phyloP scores from a whole-genome alignment of 2,888 invertebrate species.

The Netelia virgata region DNA sequence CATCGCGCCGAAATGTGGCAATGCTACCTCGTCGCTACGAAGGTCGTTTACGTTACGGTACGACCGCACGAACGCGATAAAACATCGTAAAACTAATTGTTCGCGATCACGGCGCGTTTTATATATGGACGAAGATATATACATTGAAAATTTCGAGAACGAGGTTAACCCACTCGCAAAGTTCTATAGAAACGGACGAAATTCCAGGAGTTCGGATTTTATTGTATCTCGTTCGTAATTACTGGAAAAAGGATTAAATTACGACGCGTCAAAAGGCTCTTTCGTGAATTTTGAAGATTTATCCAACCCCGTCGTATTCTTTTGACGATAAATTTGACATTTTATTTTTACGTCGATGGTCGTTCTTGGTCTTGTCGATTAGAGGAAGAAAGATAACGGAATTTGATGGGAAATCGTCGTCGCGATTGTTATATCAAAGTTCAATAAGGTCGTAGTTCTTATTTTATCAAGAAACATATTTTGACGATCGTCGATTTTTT shows the following conservation, averaged over 20 bases:
- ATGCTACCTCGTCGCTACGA: neutral
- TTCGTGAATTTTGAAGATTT: slow-evolving; percentile 41
- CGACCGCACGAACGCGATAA: slow-evolving; percentile 49
- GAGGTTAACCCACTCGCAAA: neutral
- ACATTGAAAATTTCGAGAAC: slow-evolving; percentile 25
- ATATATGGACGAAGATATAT: slow-evolving; percentile 3
- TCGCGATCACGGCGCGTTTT: slow-evolving; percentile 29
- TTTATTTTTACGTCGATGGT: neutral
- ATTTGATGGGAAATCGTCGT: too few relatives aligned
- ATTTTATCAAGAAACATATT: too few relatives aligned
- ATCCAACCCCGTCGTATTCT: slow-evolving; percentile 9
- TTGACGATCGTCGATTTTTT: too few relatives aligned
- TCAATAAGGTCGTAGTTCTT: too few relatives aligned
- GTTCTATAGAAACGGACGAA: neutral
- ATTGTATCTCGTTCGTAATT: slow-evolving; percentile 41
- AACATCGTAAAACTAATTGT: slow-evolving; percentile 57
- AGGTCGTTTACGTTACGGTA: neutral
- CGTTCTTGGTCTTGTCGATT: neutral
- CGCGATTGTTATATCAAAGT: too few relatives aligned
- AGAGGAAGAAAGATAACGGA: too few relatives aligned
- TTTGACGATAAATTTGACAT: neutral
- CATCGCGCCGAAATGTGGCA: slow-evolving; percentile 9
- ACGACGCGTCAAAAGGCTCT: slow-evolving; percentile 4
- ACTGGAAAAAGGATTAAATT: slow-evolving; percentile 37
- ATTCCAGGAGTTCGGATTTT: slow-evolving; percentile 53